Evolutionary conservation across 2,888 invertebrate genomes (phyloP), one percentile per base, ranked within the genome.

Genomic region (Catocala sponsa): DNA sequence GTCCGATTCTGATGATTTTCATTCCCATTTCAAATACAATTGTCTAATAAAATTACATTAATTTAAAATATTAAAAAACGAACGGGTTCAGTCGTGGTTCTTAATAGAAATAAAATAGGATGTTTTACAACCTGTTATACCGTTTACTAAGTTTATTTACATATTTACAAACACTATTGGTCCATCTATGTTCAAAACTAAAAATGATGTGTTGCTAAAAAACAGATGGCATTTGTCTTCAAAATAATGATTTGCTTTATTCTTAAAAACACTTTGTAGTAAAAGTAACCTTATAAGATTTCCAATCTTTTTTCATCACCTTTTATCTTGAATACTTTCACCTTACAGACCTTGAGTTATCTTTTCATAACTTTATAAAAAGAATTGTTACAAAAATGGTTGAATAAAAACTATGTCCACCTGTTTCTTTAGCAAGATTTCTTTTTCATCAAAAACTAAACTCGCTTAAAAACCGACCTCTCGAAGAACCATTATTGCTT

Each of bases 151-250:
- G 38, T 69, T 68, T 92, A 92, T 94, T 83, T 92, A 94, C 93
- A 94, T 92, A 93, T 93, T 79, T 93, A 94, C 94, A 94, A 80
- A 86, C 84, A 82, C 92, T 91, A 89, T 94, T 94, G 94, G 94
- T 94, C 94, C 94, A 84, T 91, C 93, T 94, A 94, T 90, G 79
- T 87, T 84, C 82, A 81, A 87, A 91, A 88, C 68, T 63, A 83
- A 86, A 38, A 80, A 55, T 59, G 65, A 60, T 46, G 2, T 6
- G 5, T 68, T 59, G 60, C 63, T 64, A 64, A 70, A 68, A 63
- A 72, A 63, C 68, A 63, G 61, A 46, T 41, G 57, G 13, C 35
- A 33, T 42, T 38, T 13, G 25, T 25, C 25, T 25, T 25, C 35
- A 2, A 1, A 5, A 5, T 38, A 5, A 38, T 38, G 6, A 6